phyloP scores from a whole-genome alignment of 2,797 vertebrate genomes.

The Sebastes itinus region DNA sequence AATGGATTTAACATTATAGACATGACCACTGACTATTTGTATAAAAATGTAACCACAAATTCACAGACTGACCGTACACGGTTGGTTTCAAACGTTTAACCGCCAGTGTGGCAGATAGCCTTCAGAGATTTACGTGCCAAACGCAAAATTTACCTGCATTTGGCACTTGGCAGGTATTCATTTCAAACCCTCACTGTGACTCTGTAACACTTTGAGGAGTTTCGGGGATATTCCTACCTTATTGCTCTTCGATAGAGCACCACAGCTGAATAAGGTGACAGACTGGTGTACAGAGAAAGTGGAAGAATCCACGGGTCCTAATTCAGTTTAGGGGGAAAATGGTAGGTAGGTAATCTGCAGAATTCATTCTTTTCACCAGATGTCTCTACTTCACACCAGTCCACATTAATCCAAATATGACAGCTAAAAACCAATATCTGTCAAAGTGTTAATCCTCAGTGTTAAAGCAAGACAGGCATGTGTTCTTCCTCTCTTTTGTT shows the following conservation, averaged over 20 bases:
- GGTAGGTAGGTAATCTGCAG: background rate
- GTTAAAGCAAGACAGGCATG: background rate
- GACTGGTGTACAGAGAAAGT: background rate
- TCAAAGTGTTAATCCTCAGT: background rate
- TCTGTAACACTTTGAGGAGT: background rate
- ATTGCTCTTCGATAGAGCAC: background rate
- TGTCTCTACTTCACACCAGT: background rate
- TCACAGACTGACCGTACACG: too few relatives aligned
- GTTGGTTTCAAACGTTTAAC: too few relatives aligned
- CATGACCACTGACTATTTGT: too few relatives aligned
- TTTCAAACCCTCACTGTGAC: background rate
- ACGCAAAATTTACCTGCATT: too few relatives aligned
- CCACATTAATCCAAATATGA: background rate
- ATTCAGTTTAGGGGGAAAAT: background rate
- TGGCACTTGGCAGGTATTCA: too few relatives aligned
- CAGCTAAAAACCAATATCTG: background rate
- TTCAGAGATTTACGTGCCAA: too few relatives aligned
- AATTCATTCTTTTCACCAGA: background rate
- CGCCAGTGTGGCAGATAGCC: too few relatives aligned
- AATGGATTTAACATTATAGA: too few relatives aligned
- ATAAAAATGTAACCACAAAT: too few relatives aligned
- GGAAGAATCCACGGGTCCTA: background rate
- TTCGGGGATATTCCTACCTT: background rate
- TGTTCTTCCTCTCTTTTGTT: background rate
- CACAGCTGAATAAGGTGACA: background rate